Base-by-base conservation (phyloP, 2,888 invertebrate species). In the Amorpha juglandis region DNA sequence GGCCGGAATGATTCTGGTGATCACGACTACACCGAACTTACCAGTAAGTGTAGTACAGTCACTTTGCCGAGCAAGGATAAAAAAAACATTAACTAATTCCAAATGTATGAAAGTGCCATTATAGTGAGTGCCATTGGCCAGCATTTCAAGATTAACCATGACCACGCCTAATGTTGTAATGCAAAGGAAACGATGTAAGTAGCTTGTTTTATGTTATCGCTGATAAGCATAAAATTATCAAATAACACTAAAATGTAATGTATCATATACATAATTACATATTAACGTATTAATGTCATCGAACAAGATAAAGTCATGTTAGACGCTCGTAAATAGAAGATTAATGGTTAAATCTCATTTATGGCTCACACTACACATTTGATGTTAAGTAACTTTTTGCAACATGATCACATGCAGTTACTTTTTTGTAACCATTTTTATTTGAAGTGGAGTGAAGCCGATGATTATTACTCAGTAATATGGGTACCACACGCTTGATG, bases 261-360 rank as follows among this genome's bases (percentile, higher is more conserved):
- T 19, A 50, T 50, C 3, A 9, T 9, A 50, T 50, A 19, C 19
- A 19, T 50, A 50, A 19, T 42, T 3, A 42, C 14, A 45, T 50
- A 58, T 58, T 58, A 55, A 38, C 19, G 19, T 6, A 21, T 14
- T 38, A 16, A 6, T 42, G 19, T 58, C 38, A 58, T 58, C 42
- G 58, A 58, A 16, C 38, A 38, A 12, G 58, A 58, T 58, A 58
- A 42, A 58, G 19, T 58, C 58, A 19, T 58, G 58, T 58, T 58
- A 58, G 42, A 19, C 42, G 42, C 6, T 58, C 58, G 21, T 58
- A 58, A 58, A 58, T 38, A 42, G 42, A 19, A 16, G 19, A 58
- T 42, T 42, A 58, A 38, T 58, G 38, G 38, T 42, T 38, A 58
- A 58, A 58, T 42, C 58, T 58, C 12, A 19, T 19, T 42, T 42